Evolutionary conservation across 2,797 vertebrate species (phyloP), one percentile per base, ranked within the genome.

Genomic region (Anas flavirostris): DNA sequence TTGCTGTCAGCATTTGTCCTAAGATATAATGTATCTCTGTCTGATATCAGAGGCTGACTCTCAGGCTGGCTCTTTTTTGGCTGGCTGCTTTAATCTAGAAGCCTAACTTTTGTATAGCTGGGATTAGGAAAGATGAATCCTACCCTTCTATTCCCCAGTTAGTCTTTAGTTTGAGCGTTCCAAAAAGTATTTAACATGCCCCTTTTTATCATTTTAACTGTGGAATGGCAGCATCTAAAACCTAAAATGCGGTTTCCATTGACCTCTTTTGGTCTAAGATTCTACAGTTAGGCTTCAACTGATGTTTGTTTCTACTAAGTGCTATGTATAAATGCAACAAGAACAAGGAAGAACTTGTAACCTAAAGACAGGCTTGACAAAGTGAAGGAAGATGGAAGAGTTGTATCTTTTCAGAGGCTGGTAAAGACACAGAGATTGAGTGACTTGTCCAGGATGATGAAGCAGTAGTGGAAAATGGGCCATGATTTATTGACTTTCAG

Each of bases 401-500:
- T 92, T 74, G 8, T 26, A 19, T 64, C 64, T 91, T 91, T 86
- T 88, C 48, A 83, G 62, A 90, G 73, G 50, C 69, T 58, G 83
- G 55, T 60, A 78, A 79, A 95, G 85, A 90, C 82, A 64, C 25
- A 78, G 70, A 91, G 79, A 81, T 79, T 39, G 64, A 95, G 48
- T 85, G 84, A 85, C 77, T 92, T 89, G 76, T 89, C 79, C 58
- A 52, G 75, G 72, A 68, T 82, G 91, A 85, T 93, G 82, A 94
- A 91, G 17, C 78, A 77, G 78, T 90, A 91, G 39, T 58, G 12
- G 41, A 70, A 94, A 91, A 80, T 22, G 46, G 55, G 59, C 72
- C 43, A 46, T 74, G 86, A 72, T 85, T 64, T 89, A 89, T 72
- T 89, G 83, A 76, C 66, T 88, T 52, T 12, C 50, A 84, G 8